Percentiles rank a stretch among this genome's conserved stretches.
Evolutionary conservation across 2,113 vertebrate genomes (phyloP).

Genomic region (Epinephelus moara): DNA sequence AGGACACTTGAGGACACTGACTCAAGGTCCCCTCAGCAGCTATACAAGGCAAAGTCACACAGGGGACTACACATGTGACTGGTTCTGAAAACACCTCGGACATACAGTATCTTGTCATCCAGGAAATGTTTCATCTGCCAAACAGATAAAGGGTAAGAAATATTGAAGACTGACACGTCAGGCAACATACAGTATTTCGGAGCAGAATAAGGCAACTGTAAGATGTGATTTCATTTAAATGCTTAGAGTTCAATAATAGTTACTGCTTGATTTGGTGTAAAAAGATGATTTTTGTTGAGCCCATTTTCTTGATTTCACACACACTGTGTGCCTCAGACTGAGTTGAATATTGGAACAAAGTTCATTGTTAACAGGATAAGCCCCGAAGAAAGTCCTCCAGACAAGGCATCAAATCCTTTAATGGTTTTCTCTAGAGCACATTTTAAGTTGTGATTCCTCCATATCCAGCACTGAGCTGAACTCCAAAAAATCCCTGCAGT

Average conservation of each 20-base stretch:
- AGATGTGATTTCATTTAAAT: not conserved
- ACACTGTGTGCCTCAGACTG: not conserved
- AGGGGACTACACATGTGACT: not conserved
- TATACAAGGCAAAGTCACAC: not conserved
- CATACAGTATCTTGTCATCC: not conserved
- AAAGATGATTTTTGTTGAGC: not conserved
- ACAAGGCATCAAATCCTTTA: not conserved
- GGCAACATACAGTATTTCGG: not conserved
- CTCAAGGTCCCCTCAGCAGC: slow-evolving; percentile 4
- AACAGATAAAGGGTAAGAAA: not conserved
- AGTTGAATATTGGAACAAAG: not conserved
- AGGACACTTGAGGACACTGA: slow-evolving; percentile 9
- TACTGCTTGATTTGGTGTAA: not conserved
- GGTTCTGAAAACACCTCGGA: not conserved
- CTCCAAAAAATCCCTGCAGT: not conserved
- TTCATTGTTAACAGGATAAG: not conserved
- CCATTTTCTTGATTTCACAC: not conserved
- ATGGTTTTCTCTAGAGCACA: not conserved
- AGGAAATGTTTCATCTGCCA: not conserved
- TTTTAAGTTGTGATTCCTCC: not conserved
- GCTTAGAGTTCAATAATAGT: not conserved
- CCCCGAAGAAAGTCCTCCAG: not conserved
- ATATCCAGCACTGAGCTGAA: not conserved
- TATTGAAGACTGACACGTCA: not conserved
- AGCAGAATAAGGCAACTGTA: not conserved